phyloP scores from a whole-genome alignment of 1,140 invertebrate genomes.

The Thaumetopoea pityocampa region DNA sequence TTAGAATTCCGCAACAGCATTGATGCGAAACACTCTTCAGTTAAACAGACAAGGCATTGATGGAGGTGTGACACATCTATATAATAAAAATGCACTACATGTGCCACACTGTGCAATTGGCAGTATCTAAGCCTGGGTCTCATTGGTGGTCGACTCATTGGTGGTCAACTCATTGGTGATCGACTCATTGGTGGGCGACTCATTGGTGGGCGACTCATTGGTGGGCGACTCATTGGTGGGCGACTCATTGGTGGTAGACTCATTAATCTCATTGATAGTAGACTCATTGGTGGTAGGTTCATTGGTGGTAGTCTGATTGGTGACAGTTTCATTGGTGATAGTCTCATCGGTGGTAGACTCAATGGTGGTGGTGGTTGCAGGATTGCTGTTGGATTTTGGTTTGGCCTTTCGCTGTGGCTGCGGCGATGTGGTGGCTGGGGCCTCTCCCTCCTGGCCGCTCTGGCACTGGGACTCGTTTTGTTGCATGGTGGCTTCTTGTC shows the following conservation, averaged over 20 bases:
- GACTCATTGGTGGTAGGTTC: too few relatives aligned
- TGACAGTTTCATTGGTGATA: too few relatives aligned
- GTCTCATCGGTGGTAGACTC: too few relatives aligned
- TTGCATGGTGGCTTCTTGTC: too few relatives aligned
- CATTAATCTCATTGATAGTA: constrained; percentile 69
- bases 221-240: constrained; percentile 72
- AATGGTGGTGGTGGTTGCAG: constrained; percentile 45
- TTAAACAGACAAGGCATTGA: constrained; percentile 45
- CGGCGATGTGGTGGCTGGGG: constrained; percentile 32
- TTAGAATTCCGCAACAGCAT: constrained; percentile 26
- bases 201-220: too few relatives aligned
- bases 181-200: constrained; percentile 70
- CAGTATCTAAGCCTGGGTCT: constrained; percentile 67
- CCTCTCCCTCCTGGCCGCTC: constrained; percentile 39
- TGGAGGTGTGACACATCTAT: constrained; percentile 45
- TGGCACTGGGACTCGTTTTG: constrained; percentile 27
- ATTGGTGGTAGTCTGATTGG: too few relatives aligned
- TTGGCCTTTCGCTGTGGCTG: constrained; percentile 42
- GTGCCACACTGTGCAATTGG: constrained; percentile 38
- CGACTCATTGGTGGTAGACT: constrained; percentile 59
- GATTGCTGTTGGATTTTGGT: constrained; percentile 41
- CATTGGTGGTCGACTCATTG: constrained; percentile 66
- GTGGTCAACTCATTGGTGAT: too few relatives aligned
- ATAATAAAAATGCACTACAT: constrained; percentile 49
- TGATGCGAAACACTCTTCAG: constrained; percentile 39